A percentile compares a stretch with the other conserved stretches of the same genome.
These are phyloP conservation scores for Presbytis comata DNA, from an alignment of 2,797 vertebrate species.

Conservation along the genomic window DNA sequence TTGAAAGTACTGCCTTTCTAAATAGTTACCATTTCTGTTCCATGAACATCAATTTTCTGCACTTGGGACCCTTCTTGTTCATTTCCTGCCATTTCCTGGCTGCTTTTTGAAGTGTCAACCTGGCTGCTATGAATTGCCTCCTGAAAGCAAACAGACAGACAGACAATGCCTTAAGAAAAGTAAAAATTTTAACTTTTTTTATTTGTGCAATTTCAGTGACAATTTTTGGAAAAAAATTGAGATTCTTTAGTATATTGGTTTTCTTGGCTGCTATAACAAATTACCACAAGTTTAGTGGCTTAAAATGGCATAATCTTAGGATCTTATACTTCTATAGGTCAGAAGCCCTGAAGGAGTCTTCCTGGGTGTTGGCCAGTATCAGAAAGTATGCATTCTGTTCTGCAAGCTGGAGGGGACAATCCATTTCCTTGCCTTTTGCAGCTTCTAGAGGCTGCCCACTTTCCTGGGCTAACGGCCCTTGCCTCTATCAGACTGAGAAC, in stretches of 20 bases:
- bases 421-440: background rate
- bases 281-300: background rate
- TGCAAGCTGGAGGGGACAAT: background rate
- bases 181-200: background rate
- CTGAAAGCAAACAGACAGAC: constrained; percentile 76
- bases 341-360: background rate
- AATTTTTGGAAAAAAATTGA: background rate
- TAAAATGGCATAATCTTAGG: background rate
- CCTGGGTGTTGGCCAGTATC: background rate
- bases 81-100: constrained; percentile 76
- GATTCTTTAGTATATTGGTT: background rate
- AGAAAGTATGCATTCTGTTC: background rate
- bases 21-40: constrained; percentile 88
- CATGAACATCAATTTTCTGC: constrained; percentile 83
- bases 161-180: background rate
- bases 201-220: constrained; percentile 18
- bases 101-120: constrained; percentile 82
- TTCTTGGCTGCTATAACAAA: background rate
- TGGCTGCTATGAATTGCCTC: constrained; percentile 87
- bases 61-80: constrained; percentile 82
- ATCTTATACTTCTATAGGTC: background rate
- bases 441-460: background rate
- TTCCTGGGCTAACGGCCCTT: background rate
- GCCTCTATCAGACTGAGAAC: background rate
- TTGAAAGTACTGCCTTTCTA: constrained; percentile 20